Base-by-base conservation (phyloP, 2,797 vertebrate genomes). In the Enteromius paludinosus region DNA sequence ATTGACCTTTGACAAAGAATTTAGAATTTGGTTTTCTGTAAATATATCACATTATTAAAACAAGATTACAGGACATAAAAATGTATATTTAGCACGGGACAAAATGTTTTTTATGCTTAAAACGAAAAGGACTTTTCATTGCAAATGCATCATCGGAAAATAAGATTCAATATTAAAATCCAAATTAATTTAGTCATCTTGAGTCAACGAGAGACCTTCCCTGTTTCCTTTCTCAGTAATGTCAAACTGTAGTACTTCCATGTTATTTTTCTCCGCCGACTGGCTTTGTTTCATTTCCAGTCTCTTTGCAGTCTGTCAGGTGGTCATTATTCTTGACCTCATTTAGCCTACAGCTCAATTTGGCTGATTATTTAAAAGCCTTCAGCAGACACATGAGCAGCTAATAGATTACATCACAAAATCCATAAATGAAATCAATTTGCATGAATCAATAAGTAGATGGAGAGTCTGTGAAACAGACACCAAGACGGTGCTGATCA, bases 361-460 rank as follows among this genome's bases (percentile, higher is more conserved):
- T 91, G 90, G 90, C 77, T 84, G 89, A 93, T 93, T 91, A 93
- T 94, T 93, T 94, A 92, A 94, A 92, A 94, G 92, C 90, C 88
- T 81, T 77, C 89, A 88, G 89, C 90, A 91, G 79, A 91, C 91
- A 93, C 92, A 93, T 92, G 91, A 91, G 92, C 91, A 88, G 90
- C 86, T 93, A 93, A 94, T 92, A 92, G 92, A 95, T 92, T 91
- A 90, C 91, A 88, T 91, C 87, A 90, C 89, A 89, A 92, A 93
- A 70, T 93, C 94, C 91, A 93, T 94, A 87, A 14, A 15, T 38
- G 1, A 75, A 86, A 94, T 94, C 93, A 89, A 93, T 94, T 84
- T 82, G 90, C 92, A 93, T 89, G 88, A 93, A 88, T 94, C 94
- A 92, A 94, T 93, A 93, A 88, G 92, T 91, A 90, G 91, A 92